These are phyloP conservation scores for Sander vitreus DNA, from an alignment of 2,113 vertebrate genomes.

Conservation along the genomic window DNA sequence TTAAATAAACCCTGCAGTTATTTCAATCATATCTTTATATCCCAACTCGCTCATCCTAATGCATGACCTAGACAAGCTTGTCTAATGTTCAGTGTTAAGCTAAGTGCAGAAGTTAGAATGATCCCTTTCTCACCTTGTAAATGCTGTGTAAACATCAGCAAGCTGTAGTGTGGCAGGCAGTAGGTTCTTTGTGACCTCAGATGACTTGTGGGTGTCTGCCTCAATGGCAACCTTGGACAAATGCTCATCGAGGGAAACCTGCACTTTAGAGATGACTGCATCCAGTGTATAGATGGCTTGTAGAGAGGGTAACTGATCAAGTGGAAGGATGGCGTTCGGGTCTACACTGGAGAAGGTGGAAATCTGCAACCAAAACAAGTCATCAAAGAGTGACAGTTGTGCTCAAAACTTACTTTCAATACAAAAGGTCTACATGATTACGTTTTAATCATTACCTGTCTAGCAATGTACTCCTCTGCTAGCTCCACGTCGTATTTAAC, in stretches of 20 bases:
- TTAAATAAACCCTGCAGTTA: neutral
- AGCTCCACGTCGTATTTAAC: slow-evolving; percentile 96
- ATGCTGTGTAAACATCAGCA: slow-evolving; percentile 92
- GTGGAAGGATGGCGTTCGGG: slow-evolving; percentile 89
- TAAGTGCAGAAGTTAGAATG: neutral
- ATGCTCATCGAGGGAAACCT: slow-evolving; percentile 97
- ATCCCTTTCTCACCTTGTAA: slow-evolving; percentile 87
- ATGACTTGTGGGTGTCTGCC: slow-evolving; percentile 90
- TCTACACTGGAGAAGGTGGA: slow-evolving; percentile 94
- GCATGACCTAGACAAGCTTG: neutral
- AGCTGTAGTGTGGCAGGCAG: slow-evolving; percentile 95
- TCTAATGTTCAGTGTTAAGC: neutral
- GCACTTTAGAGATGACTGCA: slow-evolving; percentile 97
- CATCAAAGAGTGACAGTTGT: neutral
- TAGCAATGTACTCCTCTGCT: slow-evolving; percentile 97
- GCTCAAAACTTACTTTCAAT: neutral
- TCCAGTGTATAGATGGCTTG: slow-evolving; percentile 97
- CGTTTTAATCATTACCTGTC: slow-evolving; percentile 85
- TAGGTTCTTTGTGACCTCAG: slow-evolving; percentile 96
- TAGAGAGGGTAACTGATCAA: slow-evolving; percentile 94
- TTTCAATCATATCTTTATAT: neutral
- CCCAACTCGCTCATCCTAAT: neutral
- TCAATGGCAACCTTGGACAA: slow-evolving; percentile 95
- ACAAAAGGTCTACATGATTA: neutral
- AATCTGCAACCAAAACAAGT: slow-evolving; percentile 85